Evolutionary conservation across 2,888 invertebrate genomes (phyloP).

Genomic region (Cerceris rybyensis): DNA sequence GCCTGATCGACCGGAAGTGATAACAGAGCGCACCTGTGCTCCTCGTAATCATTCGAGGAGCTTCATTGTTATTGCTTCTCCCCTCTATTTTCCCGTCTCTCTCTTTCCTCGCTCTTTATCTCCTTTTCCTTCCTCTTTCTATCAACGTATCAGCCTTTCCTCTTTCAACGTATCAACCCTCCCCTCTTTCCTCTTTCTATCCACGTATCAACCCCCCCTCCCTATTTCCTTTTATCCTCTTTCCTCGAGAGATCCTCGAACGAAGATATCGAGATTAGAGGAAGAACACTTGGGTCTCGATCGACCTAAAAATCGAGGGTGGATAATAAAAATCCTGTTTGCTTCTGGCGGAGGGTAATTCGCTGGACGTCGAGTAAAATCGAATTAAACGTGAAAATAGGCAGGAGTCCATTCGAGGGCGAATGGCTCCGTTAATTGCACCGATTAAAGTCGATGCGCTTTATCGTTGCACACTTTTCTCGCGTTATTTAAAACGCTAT

Average conservation of each 20-base stretch:
- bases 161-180: no score
- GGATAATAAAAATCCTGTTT: constrained; percentile 11
- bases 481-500: not conserved
- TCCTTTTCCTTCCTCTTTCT: no score
- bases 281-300: constrained; percentile 8
- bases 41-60: constrained; percentile 48
- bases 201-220: no score
- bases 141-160: no score
- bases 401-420: not conserved
- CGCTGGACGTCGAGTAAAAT: not conserved
- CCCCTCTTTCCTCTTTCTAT: no score
- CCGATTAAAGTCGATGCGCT: not conserved
- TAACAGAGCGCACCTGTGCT: constrained; percentile 52
- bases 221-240: not conserved
- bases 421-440: constrained; percentile 6
- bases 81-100: not conserved
- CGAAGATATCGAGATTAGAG: constrained; percentile 50
- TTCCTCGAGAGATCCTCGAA: constrained; percentile 23
- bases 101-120: not conserved
- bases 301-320: constrained; percentile 12
- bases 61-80: constrained; percentile 54
- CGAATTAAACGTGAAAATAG: not conserved
- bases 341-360: not conserved
- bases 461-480: not conserved
- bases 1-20: constrained; percentile 65